phyloP scores from a whole-genome alignment of 1,140 invertebrate genomes.

The Papilio xuthus region DNA sequence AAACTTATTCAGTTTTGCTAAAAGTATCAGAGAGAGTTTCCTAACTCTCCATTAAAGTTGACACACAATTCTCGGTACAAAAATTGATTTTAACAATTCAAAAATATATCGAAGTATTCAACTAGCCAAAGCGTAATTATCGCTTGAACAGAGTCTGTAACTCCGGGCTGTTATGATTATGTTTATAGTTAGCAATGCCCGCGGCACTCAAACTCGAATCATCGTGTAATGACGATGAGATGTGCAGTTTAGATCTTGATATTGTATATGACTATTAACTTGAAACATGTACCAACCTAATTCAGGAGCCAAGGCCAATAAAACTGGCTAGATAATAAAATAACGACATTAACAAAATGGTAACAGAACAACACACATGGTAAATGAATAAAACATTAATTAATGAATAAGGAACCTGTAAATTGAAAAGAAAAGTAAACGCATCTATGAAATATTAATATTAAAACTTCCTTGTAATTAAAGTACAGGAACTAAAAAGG shows the following conservation, averaged over 20 bases:
- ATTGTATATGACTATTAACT: not conserved
- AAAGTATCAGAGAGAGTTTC: too few species aligned
- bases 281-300: too few species aligned
- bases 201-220: not conserved
- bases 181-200: conserved; percentile 27
- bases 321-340: not conserved
- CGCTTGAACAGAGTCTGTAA: conserved; percentile 25
- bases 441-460: not conserved
- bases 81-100: not conserved
- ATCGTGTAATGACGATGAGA: not conserved
- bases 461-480: conserved; percentile 6
- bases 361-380: not conserved
- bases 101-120: not conserved
- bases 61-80: not conserved
- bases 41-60: not conserved
- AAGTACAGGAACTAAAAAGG: not conserved
- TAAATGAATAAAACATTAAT: too few species aligned
- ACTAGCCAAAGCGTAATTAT: conserved; percentile 24
- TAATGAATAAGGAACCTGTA: not conserved
- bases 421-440: not conserved
- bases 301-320: too few species aligned
- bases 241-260: conserved; percentile 4
- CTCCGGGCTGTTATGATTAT: conserved; percentile 2
- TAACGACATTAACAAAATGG: not conserved
- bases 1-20: too few species aligned